phyloP scores from a whole-genome alignment of 2,888 invertebrate genomes.

The Coecobrya sp. region DNA sequence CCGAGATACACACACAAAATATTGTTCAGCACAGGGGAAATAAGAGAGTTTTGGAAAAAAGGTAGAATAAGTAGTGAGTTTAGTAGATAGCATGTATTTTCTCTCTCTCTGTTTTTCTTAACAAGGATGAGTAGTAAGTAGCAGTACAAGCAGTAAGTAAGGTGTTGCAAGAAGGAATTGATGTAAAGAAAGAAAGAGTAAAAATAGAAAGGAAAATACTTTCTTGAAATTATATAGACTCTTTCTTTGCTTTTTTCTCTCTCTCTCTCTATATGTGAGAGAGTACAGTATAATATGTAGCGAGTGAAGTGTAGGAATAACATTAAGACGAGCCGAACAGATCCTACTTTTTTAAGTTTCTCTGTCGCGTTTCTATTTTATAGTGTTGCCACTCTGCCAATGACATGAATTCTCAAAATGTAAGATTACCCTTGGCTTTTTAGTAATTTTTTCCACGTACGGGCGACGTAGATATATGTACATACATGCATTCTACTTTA shows the following conservation, averaged over 20 bases:
- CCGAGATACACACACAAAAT: conserved; percentile 65
- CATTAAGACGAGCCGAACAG: background rate
- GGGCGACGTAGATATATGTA: conserved; percentile 49
- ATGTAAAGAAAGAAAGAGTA: conserved; percentile 40
- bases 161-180: conserved; percentile 64
- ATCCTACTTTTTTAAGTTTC: conserved; percentile 65
- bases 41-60: conserved; percentile 69
- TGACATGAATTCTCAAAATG: conserved; percentile 87
- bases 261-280: background rate
- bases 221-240: conserved; percentile 34
- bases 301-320: background rate
- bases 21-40: conserved; percentile 77
- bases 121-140: conserved; percentile 16
- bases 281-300: conserved; percentile 1
- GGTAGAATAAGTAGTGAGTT: conserved; percentile 37
- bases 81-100: background rate
- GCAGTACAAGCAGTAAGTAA: background rate
- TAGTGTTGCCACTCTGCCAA: conserved; percentile 85
- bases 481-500: background rate
- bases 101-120: background rate
- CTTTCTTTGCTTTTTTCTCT: background rate
- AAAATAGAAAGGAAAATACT: conserved; percentile 24
- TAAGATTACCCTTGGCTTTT: conserved; percentile 86
- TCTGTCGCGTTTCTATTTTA: conserved; percentile 85
- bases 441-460: conserved; percentile 86